Conservation (phyloP, 2,888 invertebrate genomes). For the Drosophila leonis region DNA sequence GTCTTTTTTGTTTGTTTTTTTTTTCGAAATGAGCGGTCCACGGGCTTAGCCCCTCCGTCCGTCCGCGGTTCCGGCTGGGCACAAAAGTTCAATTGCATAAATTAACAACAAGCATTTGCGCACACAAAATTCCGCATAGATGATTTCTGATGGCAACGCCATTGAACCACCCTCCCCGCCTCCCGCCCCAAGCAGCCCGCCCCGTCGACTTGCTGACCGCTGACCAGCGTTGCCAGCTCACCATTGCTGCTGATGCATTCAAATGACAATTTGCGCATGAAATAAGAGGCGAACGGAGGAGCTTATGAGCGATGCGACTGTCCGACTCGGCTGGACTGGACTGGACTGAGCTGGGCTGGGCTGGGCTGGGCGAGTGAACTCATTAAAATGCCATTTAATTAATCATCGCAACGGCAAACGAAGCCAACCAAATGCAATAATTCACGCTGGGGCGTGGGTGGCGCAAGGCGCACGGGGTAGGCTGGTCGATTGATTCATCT, state of each 20-base stretch:
- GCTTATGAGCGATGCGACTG: constrained; percentile 22
- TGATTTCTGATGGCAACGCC: constrained; percentile 36
- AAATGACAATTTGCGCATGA: constrained; percentile 54
- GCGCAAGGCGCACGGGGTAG: background rate
- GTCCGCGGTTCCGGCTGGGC: background rate
- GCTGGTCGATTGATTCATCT: constrained; percentile 62
- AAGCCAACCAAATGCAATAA: constrained; percentile 77
- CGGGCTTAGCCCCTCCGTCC: background rate
- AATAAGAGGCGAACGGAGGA: background rate
- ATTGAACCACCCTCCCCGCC: background rate
- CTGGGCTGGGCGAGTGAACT: constrained; percentile 64
- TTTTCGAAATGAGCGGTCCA: constrained; percentile 6
- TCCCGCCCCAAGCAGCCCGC: background rate
- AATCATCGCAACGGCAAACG: constrained; percentile 69
- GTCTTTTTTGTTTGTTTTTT: background rate
- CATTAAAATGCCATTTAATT: constrained; percentile 84
- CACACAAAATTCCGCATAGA: constrained; percentile 56
- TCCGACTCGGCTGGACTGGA: constrained; percentile 23
- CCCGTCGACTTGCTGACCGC: constrained; percentile 4
- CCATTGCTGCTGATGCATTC: constrained; percentile 75
- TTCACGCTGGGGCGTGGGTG: constrained; percentile 55
- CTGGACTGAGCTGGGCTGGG: background rate
- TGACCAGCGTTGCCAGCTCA: constrained; percentile 35
- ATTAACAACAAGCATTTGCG: constrained; percentile 66
- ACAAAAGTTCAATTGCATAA: constrained; percentile 78